Percentiles rank a stretch among this genome's conserved stretches.
Evolutionary conservation across 2,888 invertebrate species (phyloP).

Genomic region (Agrilus cyanescens): DNA sequence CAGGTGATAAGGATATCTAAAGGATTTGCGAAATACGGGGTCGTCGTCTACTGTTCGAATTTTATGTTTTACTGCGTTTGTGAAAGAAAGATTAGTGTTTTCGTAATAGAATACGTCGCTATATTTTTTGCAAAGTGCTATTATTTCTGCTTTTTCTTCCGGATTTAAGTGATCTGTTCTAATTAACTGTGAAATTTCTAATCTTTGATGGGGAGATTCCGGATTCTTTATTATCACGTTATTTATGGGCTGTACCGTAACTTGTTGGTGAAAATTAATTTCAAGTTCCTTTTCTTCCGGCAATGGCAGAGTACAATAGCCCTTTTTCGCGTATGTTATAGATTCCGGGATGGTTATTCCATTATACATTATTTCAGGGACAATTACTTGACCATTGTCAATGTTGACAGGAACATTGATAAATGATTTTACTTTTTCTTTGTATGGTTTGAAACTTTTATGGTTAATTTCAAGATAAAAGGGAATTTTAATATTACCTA

Average conservation of each 20-base stretch:
- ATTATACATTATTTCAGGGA: neutral
- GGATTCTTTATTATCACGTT: neutral
- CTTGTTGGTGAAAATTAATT: slow-evolving; percentile 2
- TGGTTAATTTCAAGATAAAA: slow-evolving; percentile 3
- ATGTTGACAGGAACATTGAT: slow-evolving; percentile 2
- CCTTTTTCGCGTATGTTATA: slow-evolving; percentile 1
- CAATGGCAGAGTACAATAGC: neutral
- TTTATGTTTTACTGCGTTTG: slow-evolving; percentile 6
- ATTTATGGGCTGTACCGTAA: too few relatives aligned
- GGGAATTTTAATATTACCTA: slow-evolving; percentile 3
- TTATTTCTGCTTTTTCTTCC: slow-evolving; percentile 2
- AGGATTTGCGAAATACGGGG: neutral
- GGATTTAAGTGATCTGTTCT: slow-evolving; percentile 4
- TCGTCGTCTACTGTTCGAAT: slow-evolving; percentile 5
- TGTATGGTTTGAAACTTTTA: slow-evolving; percentile 3
- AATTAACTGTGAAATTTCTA: slow-evolving; percentile 1
- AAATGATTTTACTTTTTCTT: neutral
- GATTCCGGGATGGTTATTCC: slow-evolving; percentile 1
- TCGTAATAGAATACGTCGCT: slow-evolving; percentile 3
- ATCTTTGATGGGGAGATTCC: neutral
- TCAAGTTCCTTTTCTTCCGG: neutral
- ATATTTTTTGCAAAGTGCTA: slow-evolving; percentile 1
- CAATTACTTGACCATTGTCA: slow-evolving; percentile 1
- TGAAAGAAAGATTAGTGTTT: slow-evolving; percentile 5
- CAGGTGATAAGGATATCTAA: slow-evolving; percentile 1